phyloP scores from a whole-genome alignment of 2,888 invertebrate species.

The Coecobrya sp. region DNA sequence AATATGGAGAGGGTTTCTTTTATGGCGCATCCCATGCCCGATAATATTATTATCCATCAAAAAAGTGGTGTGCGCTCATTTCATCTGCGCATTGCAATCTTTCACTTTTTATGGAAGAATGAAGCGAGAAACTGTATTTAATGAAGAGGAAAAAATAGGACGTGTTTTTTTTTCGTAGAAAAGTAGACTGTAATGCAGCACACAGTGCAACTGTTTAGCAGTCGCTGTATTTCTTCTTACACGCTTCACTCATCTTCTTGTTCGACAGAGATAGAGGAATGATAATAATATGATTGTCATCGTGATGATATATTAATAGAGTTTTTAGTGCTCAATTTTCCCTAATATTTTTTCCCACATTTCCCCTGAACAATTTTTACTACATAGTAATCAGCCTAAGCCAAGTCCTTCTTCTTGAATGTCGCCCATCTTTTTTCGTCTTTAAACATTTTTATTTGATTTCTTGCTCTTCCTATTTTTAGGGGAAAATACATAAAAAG shows the following conservation, averaged over 20 bases:
- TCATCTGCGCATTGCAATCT: no score
- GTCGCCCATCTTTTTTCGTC: background rate
- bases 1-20: no score
- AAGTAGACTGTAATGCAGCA: background rate
- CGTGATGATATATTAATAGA: slow-evolving; percentile 35
- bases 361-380: background rate
- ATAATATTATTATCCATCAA: no score
- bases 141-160: no score
- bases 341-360: background rate
- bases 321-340: slow-evolving; percentile 46
- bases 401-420: no score
- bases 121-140: no score
- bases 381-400: background rate
- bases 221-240: background rate
- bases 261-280: background rate
- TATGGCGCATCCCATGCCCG: no score
- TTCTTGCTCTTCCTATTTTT: background rate
- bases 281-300: background rate
- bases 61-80: no score
- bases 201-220: background rate
- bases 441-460: slow-evolving; percentile 19
- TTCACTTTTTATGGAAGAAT: no score
- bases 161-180: background rate
- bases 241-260: background rate
- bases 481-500: background rate